Evolutionary conservation across 37 sponge, comb jelly and placozoan species (phyloP), one percentile per base, ranked within the genome.

Genomic region (Tethya wilhelma): DNA sequence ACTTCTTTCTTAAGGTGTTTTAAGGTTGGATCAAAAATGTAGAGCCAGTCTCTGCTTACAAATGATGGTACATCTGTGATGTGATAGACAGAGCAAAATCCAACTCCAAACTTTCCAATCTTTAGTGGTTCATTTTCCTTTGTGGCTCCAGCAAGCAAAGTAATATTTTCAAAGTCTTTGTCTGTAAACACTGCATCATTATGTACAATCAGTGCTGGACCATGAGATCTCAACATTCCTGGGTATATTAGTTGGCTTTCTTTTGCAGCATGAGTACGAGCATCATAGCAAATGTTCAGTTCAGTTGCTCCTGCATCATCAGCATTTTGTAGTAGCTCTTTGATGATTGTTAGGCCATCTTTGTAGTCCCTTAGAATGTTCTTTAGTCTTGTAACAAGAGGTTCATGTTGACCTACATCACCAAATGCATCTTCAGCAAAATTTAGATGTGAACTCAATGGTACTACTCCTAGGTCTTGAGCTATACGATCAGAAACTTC

Each of bases 291-390:
- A 29, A 84, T 76, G 67, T 82, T 76, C 5, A 88, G 36, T 28
- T 69, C 89, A 49, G 89, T 88, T 33, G 89, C 89, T 19, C 76
- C 89, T 59, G 84, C 89, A 82, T 88, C 84, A 67, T 88, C 89
- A 44, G 89, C 89, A 69, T 88, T 88, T 30, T 88, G 89, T 1
- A 88, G 45, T 8, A 88, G 83, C 56, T 88, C 89, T 41, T 88
- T 88, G 42, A 83, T 45, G 38, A 88, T 83, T 4, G 84, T 83
- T 30, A 79, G 32, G 14, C 84, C 89, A 37, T 75, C 84, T 53
- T 82, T 76, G 79, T 88, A 88, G 38, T 88, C 84, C 38, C 40
- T 71, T 26, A 88, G 60, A n/a, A 88, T 82, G 43, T 83, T 83
- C 23, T 76, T 83, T 42, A 88, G 57, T 33, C 89, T 71, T 7